Evolutionary conservation across 1,140 invertebrate species (phyloP), one percentile per base, ranked within the genome.

Genomic region (Halesus radiatus): DNA sequence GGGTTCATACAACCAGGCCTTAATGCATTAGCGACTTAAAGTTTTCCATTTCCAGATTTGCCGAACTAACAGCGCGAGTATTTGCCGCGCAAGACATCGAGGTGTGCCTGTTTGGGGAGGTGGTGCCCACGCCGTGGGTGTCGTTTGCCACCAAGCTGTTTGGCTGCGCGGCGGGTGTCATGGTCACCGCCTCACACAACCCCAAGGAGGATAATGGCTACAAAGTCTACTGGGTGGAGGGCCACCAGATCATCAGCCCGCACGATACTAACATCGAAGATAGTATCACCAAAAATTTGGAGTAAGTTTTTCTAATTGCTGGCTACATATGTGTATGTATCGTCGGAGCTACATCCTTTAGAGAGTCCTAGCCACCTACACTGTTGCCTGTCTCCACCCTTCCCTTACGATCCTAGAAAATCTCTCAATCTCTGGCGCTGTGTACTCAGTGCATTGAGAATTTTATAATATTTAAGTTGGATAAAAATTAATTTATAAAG

Each of bases 121-220:
- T 97, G 3, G 95, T 94, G 84, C 97, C 98, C 13, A 99, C 98
- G 2, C 98, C 98, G 1, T 96, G 98, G 86, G 94, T 99, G 56
- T 94, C 98, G 0, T 99, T 95, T 89, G 91, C 92, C 3, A 94
- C 98, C 4, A 86, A 89, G 15, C 89, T 93, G 79, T 93, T 93
- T 37, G 92, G 93, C 29, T 94, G 94, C 76, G 92, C 92, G 4
- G 94, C 93, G 70, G 98, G 98, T 5, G 92, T 99, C 7, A 98
- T 99, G 97, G 93, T 99, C 0, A 99, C 99, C 16, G 98, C 99
- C 0, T 99, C 98, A 0, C 98, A 99, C 84, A 99, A 99, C 91
- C 98, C 98, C 0, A 99, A 99, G 89, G 94, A 99, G 70, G 98
- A 99, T 86, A 99, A 99, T 89, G 99, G 99, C 4, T 99, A 99